A percentile compares a stretch with the other conserved stretches of the same genome.
Conservation (phyloP, 2,888 invertebrate species). For the Zonitis immaculata region DNA sequence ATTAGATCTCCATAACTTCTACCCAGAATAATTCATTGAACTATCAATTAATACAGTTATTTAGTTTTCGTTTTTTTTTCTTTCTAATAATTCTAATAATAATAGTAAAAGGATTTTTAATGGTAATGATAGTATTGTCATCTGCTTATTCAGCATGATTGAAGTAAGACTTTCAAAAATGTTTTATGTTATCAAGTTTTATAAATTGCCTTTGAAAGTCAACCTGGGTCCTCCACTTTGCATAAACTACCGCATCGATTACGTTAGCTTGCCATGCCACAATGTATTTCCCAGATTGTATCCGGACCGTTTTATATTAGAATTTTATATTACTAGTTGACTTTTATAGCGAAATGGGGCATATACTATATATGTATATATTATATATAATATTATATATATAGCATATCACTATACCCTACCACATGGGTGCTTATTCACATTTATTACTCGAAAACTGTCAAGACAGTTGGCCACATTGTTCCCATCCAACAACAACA, state of each 20-base stretch:
- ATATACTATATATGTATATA: too few species aligned
- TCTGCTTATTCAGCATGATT: slow-evolving; percentile 31
- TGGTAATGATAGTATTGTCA: too few species aligned
- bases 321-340: slow-evolving; percentile 47
- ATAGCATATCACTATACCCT: too few species aligned
- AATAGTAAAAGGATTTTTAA: too few species aligned
- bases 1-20: slow-evolving; percentile 43
- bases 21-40: slow-evolving; percentile 41
- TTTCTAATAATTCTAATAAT: too few species aligned
- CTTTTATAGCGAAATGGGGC: slow-evolving; percentile 45
- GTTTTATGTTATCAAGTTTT: slow-evolving; percentile 46
- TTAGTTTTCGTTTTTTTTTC: too few species aligned
- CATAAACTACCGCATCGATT: slow-evolving; percentile 47
- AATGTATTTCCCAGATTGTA: slow-evolving; percentile 48
- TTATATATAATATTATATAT: too few species aligned
- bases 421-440: slow-evolving; percentile 34
- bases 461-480: too few species aligned
- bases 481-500: slow-evolving; percentile 6
- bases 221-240: slow-evolving; percentile 46
- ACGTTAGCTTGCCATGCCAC: slow-evolving; percentile 41
- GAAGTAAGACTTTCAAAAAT: slow-evolving; percentile 42
- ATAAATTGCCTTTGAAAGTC: slow-evolving; percentile 46
- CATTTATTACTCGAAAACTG: slow-evolving; percentile 30
- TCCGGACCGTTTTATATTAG: slow-evolving; percentile 48
- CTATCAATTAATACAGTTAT: slow-evolving; percentile 46